Percentiles rank a stretch among this genome's conserved stretches.
These are phyloP conservation scores for Acleris sparsana DNA, from an alignment of 2,888 invertebrate genomes.

Conservation along the genomic window DNA sequence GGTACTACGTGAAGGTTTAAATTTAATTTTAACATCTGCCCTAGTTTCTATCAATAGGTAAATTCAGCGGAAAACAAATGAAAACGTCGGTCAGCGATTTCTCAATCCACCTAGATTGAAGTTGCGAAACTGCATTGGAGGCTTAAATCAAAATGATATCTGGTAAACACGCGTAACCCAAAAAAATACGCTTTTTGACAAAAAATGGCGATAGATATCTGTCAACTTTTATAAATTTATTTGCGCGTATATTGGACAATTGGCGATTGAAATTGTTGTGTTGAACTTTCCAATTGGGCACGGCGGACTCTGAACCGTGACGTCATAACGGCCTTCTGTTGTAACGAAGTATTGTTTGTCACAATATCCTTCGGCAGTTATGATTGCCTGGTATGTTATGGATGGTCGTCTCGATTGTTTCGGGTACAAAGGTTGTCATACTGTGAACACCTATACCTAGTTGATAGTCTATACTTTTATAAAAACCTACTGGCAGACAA, in stretches of 20 bases:
- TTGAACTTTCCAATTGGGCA: slow-evolving; percentile 67
- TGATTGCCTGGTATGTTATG: slow-evolving; percentile 41
- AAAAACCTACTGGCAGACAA: background rate
- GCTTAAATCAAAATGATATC: slow-evolving; percentile 14
- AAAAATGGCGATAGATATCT: no score
- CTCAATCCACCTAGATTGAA: slow-evolving; percentile 15
- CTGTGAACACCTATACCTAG: background rate
- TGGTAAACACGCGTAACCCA: background rate
- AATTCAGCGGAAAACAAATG: slow-evolving; percentile 20
- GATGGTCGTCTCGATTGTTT: slow-evolving; percentile 15
- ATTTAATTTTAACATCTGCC: slow-evolving; percentile 25
- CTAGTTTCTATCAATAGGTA: slow-evolving; percentile 23
- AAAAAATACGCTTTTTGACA: background rate
- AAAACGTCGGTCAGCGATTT: slow-evolving; percentile 16
- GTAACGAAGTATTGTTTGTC: slow-evolving; percentile 53
- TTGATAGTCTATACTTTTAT: background rate
- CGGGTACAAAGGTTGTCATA: slow-evolving; percentile 23
- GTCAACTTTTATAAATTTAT: background rate
- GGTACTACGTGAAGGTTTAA: slow-evolving; percentile 27
- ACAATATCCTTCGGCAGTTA: slow-evolving; percentile 52
- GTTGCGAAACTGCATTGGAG: slow-evolving; percentile 23
- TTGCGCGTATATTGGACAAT: slow-evolving; percentile 13
- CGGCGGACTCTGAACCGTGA: slow-evolving; percentile 63
- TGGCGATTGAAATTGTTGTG: slow-evolving; percentile 41
- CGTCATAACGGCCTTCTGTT: slow-evolving; percentile 56